Evolutionary conservation across 1,140 invertebrate species (phyloP), one percentile per base, ranked within the genome.

Genomic region (Apis laboriosa): DNA sequence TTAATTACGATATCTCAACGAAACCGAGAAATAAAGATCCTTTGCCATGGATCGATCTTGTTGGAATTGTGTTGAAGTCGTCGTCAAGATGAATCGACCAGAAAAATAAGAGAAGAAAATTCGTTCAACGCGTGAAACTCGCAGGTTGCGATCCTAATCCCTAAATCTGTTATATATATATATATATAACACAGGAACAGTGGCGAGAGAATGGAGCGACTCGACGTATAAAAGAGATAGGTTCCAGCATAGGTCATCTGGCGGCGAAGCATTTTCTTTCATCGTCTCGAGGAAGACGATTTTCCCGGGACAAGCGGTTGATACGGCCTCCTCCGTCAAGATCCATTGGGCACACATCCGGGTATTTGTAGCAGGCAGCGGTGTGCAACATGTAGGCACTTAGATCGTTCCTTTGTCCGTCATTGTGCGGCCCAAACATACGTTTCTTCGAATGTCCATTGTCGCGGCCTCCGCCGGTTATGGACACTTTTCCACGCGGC

Each of bases 301-400:
- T 71, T 80, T 80, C 61, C 61, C 55, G 63, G 77, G 77, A 84
- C 58, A 74, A 53, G 61, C 64, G 66, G 24, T 43, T 43, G 86
- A 76, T 49, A 67, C 80, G 77, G 64, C 67, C 77, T 72, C 67
- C 77, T 72, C 55, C 77, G 77, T 72, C 58, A 67, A 60, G 76
- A 86, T 78, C 63, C 86, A 88, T 89, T 76, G 86, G 80, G 77
- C 88, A 63, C 55, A 86, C 85, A 89, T 89, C 88, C 88, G 88
- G 88, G 80, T 82, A 87, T 88, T 89, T 89, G 85, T 88, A 72
- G 64, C 77, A 43, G 49, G n/a, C 21, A 43, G 34, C 24, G 58
- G 76, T 51, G 83, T 76, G 84, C 86, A 89, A 89, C 84, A 89
- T 86, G 88, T 89, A 87, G 86, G 79, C 88, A 89, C 88, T 89